Evolutionary conservation across 2,113 vertebrate genomes (phyloP).

Genomic region (Noturus placidus): DNA sequence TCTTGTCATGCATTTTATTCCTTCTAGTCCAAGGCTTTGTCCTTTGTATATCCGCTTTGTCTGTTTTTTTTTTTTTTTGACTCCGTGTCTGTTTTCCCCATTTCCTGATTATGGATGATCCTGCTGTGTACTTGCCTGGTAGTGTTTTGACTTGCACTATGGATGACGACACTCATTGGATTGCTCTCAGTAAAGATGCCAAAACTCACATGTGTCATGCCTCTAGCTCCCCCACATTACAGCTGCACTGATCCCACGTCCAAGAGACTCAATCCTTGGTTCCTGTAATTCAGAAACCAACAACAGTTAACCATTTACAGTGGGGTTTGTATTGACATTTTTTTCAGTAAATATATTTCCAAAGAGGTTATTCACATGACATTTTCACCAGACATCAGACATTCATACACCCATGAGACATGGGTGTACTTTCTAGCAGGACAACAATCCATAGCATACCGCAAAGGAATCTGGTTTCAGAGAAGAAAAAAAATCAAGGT

Average conservation of each 20-base stretch:
- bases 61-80: background rate
- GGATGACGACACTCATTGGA: constrained; percentile 13
- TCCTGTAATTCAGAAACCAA: background rate
- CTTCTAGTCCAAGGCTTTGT: background rate
- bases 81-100: constrained; percentile 11
- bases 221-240: background rate
- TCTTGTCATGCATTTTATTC: background rate
- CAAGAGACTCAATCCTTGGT: background rate
- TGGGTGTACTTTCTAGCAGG: too few relatives aligned
- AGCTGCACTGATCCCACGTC: background rate
- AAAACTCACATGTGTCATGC: constrained; percentile 2
- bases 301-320: background rate
- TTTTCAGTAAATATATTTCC: too few relatives aligned
- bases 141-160: constrained; percentile 13
- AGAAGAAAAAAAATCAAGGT: too few relatives aligned
- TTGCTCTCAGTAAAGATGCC: background rate
- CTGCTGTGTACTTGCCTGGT: constrained; percentile 5
- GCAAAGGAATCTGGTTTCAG: too few relatives aligned
- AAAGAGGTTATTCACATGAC: too few relatives aligned
- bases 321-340: too few relatives aligned
- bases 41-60: constrained; percentile 15
- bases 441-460: too few relatives aligned
- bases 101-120: constrained; percentile 21
- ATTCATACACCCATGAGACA: too few relatives aligned
- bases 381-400: too few relatives aligned